Conservation (phyloP, 2,113 vertebrate species). For the Penelope pileata region DNA sequence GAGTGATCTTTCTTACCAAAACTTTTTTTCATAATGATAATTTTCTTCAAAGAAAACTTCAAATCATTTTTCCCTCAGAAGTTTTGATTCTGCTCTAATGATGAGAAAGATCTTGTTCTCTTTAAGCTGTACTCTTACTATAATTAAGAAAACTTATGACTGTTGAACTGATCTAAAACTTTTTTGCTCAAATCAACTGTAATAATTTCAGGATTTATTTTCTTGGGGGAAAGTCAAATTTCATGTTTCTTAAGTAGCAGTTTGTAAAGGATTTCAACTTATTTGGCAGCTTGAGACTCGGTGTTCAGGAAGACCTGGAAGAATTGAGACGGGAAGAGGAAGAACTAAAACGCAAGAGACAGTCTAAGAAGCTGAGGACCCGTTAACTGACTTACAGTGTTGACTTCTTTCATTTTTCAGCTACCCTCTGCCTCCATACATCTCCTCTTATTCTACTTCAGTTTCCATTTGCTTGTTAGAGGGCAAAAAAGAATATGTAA, state of each 20-base stretch:
- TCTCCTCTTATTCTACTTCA: slow-evolving; percentile 49
- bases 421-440: slow-evolving; percentile 45
- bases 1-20: rapidly evolving
- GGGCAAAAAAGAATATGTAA: slow-evolving; percentile 68
- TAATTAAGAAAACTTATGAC: neutral
- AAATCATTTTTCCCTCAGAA: neutral
- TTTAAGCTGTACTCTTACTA: neutral
- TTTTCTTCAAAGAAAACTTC: neutral
- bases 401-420: slow-evolving; percentile 45
- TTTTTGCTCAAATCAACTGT: neutral
- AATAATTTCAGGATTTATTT: neutral
- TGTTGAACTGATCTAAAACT: neutral
- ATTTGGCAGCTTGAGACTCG: slow-evolving; percentile 83
- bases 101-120: neutral
- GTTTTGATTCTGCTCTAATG: neutral
- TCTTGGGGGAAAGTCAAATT: neutral
- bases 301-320: slow-evolving; percentile 90
- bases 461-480: slow-evolving; percentile 69
- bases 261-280: slow-evolving; percentile 30
- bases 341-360: slow-evolving; percentile 80
- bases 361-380: slow-evolving; percentile 83
- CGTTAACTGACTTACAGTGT: slow-evolving; percentile 56
- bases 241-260: neutral
- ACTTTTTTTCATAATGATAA: neutral
- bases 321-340: slow-evolving; percentile 88